Percentiles rank a stretch among this genome's conserved stretches.
These are phyloP conservation scores for Garrulus glandarius DNA, from an alignment of 2,797 vertebrate genomes.

Conservation along the genomic window DNA sequence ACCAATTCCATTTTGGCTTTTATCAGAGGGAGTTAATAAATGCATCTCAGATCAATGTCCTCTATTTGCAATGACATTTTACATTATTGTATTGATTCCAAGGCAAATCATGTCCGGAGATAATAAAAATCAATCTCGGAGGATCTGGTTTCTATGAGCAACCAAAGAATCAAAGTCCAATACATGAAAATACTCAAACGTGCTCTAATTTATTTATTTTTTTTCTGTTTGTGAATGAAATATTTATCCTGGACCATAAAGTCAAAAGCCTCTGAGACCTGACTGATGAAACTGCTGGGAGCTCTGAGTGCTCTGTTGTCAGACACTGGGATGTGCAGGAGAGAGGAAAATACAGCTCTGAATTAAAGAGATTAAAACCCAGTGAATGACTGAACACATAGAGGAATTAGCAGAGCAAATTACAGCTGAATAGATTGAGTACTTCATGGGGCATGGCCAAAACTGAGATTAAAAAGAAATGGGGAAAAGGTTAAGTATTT, in stretches of 20 bases:
- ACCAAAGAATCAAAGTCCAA: conserved; percentile 2
- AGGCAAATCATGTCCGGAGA: conserved; percentile 1
- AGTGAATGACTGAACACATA: background rate
- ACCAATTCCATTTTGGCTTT: background rate
- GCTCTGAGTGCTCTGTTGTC: background rate
- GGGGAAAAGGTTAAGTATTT: background rate
- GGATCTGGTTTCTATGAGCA: background rate
- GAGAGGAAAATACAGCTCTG: conserved; percentile 34
- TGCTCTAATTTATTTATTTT: background rate
- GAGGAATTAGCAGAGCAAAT: conserved; percentile 42
- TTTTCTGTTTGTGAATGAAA: background rate
- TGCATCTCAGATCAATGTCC: background rate
- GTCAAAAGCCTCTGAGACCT: background rate
- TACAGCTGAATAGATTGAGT: conserved; percentile 28
- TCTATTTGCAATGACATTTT: conserved; percentile 31
- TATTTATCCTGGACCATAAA: background rate
- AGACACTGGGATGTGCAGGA: conserved; percentile 22
- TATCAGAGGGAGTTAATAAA: conserved; percentile 4
- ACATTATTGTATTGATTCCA: conserved; percentile 23
- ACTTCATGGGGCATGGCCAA: conserved; percentile 17
- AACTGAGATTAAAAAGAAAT: background rate
- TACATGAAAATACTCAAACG: background rate
- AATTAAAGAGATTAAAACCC: conserved; percentile 41
- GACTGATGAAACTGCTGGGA: background rate
- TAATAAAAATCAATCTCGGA: conserved; percentile 11